Base-by-base conservation (phyloP, 1,140 invertebrate genomes). In the Nymphalis io region DNA sequence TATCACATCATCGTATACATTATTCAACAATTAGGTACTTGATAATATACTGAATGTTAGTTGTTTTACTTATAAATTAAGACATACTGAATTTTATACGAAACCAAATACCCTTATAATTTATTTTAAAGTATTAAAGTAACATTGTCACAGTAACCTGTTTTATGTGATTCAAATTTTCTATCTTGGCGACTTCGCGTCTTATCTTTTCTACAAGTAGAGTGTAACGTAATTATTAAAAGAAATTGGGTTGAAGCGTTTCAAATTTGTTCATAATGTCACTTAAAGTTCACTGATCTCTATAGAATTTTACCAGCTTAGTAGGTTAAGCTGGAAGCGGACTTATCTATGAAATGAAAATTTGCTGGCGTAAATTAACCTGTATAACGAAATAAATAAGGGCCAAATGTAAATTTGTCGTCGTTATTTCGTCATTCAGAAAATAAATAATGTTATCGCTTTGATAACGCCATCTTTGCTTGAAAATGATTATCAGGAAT, bases 221-320 rank as follows among this genome's bases (percentile, higher is more conserved):
- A 83, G 46, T 83, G 79, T 87, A 70, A 87, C 84, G 84, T 82
- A 75, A 87, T 85, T 87, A 83, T 83, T 68, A 77, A 82, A 81
- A 76, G 80, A 88, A 89, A 89, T 88, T 88, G 69, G 85, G 84
- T 87, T 83, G 73, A 64, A 74, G 75, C 78, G 74, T 79, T 73
- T 61, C 60, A 81, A 82, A 79, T 77, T 46, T 77, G 73, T 78
- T 65, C 44, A 59, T 62, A 48, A 60, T 76, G 68, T 67, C 62
- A 68, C 73, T 65, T 55, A 61, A 69, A 80, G 78, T 78, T 81
- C 76, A 75, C 58, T 74, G 78, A 77, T 73, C 75, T 82, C 48
- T 20, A 40, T 13, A 64, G 44, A 64, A 60, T 64, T 70, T 63
- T 51, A 48, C 46, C 18, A 46, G 33, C 44, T 5, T 53, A 46